A percentile compares a stretch with the other conserved stretches of the same genome.
Evolutionary conservation across 2,888 invertebrate genomes (phyloP).

Genomic region (Caenorhabditis sp.): DNA sequence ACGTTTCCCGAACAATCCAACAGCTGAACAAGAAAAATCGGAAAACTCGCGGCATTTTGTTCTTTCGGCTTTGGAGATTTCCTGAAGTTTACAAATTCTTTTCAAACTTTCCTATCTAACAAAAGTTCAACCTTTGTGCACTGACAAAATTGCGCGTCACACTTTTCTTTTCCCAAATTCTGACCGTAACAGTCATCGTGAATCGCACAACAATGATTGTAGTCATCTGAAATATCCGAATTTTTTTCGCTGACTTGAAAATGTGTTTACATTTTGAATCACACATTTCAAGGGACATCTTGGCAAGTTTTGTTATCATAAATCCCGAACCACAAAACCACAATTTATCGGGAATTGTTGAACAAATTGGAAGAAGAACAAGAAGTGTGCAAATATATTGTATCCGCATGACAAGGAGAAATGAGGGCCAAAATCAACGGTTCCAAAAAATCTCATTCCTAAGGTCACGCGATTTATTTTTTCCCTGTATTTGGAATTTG

Average conservation of each 20-base stretch:
- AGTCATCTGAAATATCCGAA: conserved; percentile 35
- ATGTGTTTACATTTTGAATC: neutral
- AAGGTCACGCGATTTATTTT: too few species aligned
- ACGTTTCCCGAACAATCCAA: neutral
- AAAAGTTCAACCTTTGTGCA: conserved; percentile 15
- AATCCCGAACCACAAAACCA: neutral
- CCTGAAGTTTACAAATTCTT: too few species aligned
- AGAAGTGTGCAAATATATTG: too few species aligned
- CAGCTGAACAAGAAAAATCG: neutral
- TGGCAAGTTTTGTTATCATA: neutral
- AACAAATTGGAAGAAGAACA: neutral
- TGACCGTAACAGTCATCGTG: conserved; percentile 57
- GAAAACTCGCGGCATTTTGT: neutral
- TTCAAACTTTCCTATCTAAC: too few species aligned
- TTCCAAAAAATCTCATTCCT: too few species aligned
- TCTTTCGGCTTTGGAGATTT: too few species aligned
- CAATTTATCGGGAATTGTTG: neutral
- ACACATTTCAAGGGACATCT: neutral
- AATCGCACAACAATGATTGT: conserved; percentile 57
- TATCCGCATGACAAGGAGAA: too few species aligned
- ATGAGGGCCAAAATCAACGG: too few species aligned
- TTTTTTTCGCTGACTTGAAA: neutral
- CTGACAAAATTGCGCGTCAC: conserved; percentile 47
- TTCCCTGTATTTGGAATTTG: too few species aligned
- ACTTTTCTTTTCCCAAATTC: conserved; percentile 38